Base-by-base conservation (phyloP, 2,888 invertebrate genomes). In the Orchesella flavescens region DNA sequence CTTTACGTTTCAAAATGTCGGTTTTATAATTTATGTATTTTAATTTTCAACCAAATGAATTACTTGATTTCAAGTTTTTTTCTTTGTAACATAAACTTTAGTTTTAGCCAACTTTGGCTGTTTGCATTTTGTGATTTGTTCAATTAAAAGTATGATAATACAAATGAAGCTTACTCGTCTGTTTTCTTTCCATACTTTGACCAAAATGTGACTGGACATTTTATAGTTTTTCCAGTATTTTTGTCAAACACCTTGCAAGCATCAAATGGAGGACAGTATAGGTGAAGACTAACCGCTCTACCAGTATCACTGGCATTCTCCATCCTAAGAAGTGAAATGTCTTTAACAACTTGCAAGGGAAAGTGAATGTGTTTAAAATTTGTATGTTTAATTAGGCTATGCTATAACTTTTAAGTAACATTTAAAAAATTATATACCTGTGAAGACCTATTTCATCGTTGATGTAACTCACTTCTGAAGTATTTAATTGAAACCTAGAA, bases 391-490 rank as follows among this genome's bases (percentile, higher is more conserved):
- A n/a, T n/a, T n/a, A n/a, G n/a, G n/a, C n/a, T n/a, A n/a, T n/a
- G n/a, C n/a, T n/a, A n/a, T n/a, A n/a, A n/a, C n/a, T n/a, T n/a
- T n/a, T n/a, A n/a, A n/a, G n/a, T n/a, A n/a, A n/a, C n/a, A n/a
- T n/a, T n/a, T 95, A 94, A 91, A 99, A 98, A 98, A 91, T 1
- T 90, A 90, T 19, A 61, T 59, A 96, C 0, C 98, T 93, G 90
- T 99, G 99, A 13, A 99, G 92, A 0, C 99, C 99, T 87, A 98
- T 91, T 0, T 95, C 94, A 91, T 99, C 98, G 91, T 97, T 97
- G 59, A 99, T 99, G 90, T 99, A 99, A 89, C 96, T 95, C 43
- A 98, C 96, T 84, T 94, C 94, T 89, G 98, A 94, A 0, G 93
- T 89, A 43, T 93, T 91, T 86, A 96, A 91, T 15, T 91, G 91